Base-by-base conservation (phyloP, 2,888 invertebrate genomes). In the Campaea margaritaria region DNA sequence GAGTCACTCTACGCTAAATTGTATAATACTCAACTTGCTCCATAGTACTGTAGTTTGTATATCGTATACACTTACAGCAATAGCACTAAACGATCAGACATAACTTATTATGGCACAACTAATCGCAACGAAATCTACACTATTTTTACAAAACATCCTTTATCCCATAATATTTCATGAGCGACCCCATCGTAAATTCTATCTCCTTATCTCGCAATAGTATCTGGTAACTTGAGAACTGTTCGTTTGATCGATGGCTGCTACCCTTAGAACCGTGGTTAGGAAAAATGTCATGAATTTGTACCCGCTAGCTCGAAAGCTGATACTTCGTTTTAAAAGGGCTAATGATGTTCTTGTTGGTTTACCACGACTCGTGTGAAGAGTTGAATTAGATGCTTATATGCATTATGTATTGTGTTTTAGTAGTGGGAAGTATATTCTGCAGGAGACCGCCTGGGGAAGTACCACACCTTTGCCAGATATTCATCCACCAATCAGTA, bases 151-250 rank as follows among this genome's bases (percentile, higher is more conserved):
- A 46, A 39, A 46, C 38, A 44, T 39, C 48, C 36, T 41, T 27
- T 58, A 38, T 43, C 49, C 47, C 59, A 52, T 55, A 60, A 62
- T 56, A 68, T 54, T 51, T 52, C 59, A 62, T 73, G 76, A 80
- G 73, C 55, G 34, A 50, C 54, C 76, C 73, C 75, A 75, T 81
- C 83, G 83, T 89, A 87, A 87, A 90, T 89, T 82, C 48, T 82
- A 83, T 83, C 81, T 78, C 75, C 76, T 78, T 90, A 89, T 89
- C 88, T 77, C 64, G 57, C 70, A 70, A 75, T 66, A 73, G 75
- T 74, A 86, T 86, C 85, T 69, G 65, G 87, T 84, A 83, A 86
- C 84, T 74, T 65, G 87, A 87, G 79, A 76, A 70, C 67, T 70
- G 56, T 68, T 62, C 66, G 72, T 68, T 62, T 82, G 83, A 83